Percentiles rank a stretch among this genome's conserved stretches.
These are phyloP conservation scores for Harpegnathos saltator DNA, from an alignment of 1,140 invertebrate species.

Conservation along the genomic window DNA sequence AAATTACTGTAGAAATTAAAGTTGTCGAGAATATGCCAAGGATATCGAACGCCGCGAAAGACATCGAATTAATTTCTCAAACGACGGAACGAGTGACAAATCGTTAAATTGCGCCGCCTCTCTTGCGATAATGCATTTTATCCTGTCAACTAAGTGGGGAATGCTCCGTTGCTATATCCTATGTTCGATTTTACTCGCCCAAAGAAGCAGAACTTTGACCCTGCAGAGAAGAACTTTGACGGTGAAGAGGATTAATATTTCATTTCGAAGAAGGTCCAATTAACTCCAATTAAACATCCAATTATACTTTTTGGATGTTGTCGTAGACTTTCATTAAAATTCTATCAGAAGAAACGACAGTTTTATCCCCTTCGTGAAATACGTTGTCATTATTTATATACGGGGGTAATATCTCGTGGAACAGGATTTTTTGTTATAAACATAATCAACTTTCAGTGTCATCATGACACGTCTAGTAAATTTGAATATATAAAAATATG, in stretches of 20 bases:
- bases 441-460: background rate
- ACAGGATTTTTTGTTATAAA: background rate
- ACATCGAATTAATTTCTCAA: conserved; percentile 45
- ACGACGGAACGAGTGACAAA: conserved; percentile 1
- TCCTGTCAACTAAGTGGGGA: background rate
- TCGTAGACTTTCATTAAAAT: background rate
- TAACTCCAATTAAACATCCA: background rate
- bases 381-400: background rate
- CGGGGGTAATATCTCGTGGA: background rate
- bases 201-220: background rate
- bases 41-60: conserved; percentile 11
- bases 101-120: conserved; percentile 30
- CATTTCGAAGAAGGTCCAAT: background rate
- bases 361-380: conserved; percentile 6
- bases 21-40: conserved; percentile 44
- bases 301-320: background rate
- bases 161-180: conserved; percentile 16
- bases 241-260: background rate
- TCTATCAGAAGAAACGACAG: background rate
- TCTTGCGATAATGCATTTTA: conserved; percentile 21
- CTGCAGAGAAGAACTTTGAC: background rate
- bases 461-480: background rate
- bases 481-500: background rate
- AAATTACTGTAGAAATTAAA: conserved; percentile 60
- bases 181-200: background rate